Percentiles rank a stretch among this genome's conserved stretches.
phyloP scores from a whole-genome alignment of 2,888 invertebrate species.

The Cotesia congregata region DNA sequence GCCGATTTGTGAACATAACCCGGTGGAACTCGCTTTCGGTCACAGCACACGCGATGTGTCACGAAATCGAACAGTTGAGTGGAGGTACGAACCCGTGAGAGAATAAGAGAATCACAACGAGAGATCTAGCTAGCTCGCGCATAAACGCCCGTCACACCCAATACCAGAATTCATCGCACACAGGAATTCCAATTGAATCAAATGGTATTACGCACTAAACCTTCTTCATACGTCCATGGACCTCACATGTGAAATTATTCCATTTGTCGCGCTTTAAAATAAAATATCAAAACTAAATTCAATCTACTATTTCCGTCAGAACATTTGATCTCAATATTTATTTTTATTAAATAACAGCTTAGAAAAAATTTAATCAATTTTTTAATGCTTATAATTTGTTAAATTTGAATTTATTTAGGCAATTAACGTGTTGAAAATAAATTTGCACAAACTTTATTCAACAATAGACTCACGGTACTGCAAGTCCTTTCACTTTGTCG shows the following conservation, averaged over 20 bases:
- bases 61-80: constrained; percentile 26
- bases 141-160: constrained; percentile 39
- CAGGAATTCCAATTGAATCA: constrained; percentile 39
- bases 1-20: constrained; percentile 24
- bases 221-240: constrained; percentile 25
- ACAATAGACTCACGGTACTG: constrained; percentile 52
- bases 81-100: constrained; percentile 13
- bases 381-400: not conserved
- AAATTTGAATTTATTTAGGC: not conserved
- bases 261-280: constrained; percentile 28
- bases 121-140: constrained; percentile 10
- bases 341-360: not conserved
- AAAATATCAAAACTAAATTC: constrained; percentile 29
- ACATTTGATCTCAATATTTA: not conserved
- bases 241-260: constrained; percentile 15
- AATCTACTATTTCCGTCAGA: not conserved
- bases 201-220: constrained; percentile 32
- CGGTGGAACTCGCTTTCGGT: constrained; percentile 20
- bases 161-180: constrained; percentile 38
- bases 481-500: constrained; percentile 63
- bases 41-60: constrained; percentile 38
- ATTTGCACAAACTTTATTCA: constrained; percentile 27
- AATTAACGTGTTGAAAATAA: not conserved
- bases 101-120: constrained; percentile 24
- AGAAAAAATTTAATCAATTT: too few relatives aligned